These are phyloP conservation scores for Ellobius talpinus DNA, from an alignment of 2,113 vertebrate genomes.

Conservation along the genomic window DNA sequence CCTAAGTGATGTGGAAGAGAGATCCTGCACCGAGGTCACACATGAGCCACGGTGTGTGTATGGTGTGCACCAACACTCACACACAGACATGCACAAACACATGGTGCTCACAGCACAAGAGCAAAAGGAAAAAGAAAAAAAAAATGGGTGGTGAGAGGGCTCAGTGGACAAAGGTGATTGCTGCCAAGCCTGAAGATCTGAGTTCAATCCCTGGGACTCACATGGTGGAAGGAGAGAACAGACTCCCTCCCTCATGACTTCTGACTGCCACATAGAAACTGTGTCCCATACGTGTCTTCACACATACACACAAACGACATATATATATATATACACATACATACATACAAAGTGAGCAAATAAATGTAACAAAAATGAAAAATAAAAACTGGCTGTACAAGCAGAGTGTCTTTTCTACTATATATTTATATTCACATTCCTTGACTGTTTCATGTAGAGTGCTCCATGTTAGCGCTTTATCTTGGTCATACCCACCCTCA, in stretches of 20 bases:
- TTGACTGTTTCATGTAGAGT: background rate
- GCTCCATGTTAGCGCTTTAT: too few species aligned
- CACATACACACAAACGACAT: background rate
- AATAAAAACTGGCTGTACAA: background rate
- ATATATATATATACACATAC: background rate
- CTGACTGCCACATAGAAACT: background rate
- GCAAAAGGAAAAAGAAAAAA: background rate
- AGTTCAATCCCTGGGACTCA: background rate
- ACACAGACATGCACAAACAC: background rate
- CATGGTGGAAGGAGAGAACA: background rate
- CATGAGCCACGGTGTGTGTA: background rate
- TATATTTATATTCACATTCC: background rate
- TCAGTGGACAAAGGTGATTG: background rate
- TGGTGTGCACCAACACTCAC: background rate
- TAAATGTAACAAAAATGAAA: background rate
- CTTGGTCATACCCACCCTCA: background rate
- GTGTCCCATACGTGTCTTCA: background rate
- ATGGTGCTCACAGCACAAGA: background rate
- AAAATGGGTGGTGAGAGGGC: background rate
- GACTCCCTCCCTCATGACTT: background rate
- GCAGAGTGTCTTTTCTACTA: background rate
- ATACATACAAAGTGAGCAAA: background rate
- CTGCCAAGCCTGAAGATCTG: background rate
- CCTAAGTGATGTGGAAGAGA: background rate
- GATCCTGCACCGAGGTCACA: background rate